Evolutionary conservation across 2,888 invertebrate genomes (phyloP), one percentile per base, ranked within the genome.

Genomic region (Lampropteryx suffumata): DNA sequence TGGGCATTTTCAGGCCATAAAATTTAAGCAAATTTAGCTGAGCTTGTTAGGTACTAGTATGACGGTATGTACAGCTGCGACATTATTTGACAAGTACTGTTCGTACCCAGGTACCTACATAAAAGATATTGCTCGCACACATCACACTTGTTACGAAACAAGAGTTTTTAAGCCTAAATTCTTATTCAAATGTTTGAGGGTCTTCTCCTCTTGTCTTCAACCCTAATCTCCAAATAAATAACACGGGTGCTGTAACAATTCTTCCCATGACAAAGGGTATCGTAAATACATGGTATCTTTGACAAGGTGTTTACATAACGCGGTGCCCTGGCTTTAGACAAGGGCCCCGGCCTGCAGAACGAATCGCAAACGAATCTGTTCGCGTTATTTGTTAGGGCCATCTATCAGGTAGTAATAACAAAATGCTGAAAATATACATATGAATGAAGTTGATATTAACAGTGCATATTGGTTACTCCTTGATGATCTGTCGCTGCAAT

Each of bases 181-280:
- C 48, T 45, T 44, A 12, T 35, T 12, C 32, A 40, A 53, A 53
- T 53, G 41, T 53, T 53, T 53, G 39, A 17, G 33, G 39, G 21
- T 39, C 44, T 6, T 35, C 5, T 17, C 13, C 28, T 32, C 33
- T 41, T 51, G 42, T 37, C 32, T 45, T 33, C 42, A 10, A 26
- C 35, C 28, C 33, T 40, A 48, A 53, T 48, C 52, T 44, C 14
- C 17, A 27, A 41, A 48, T 44, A 53, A 53, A 53, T 53, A 53
- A 17, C 21, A 28, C 17, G 36, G 29, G 39, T 40, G 13, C 14
- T 10, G n/a, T 21, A 21, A 35, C 50, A 42, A 28, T 41, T 50
- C 35, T 40, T 43, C 26, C 21, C 39, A 40, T 48, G 40, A 53
- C 44, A 44, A 39, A 48, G 48, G 42, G 48, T 52, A 39, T 45